Conservation (phyloP, 2,113 vertebrate genomes). For the Passerina amoena region DNA sequence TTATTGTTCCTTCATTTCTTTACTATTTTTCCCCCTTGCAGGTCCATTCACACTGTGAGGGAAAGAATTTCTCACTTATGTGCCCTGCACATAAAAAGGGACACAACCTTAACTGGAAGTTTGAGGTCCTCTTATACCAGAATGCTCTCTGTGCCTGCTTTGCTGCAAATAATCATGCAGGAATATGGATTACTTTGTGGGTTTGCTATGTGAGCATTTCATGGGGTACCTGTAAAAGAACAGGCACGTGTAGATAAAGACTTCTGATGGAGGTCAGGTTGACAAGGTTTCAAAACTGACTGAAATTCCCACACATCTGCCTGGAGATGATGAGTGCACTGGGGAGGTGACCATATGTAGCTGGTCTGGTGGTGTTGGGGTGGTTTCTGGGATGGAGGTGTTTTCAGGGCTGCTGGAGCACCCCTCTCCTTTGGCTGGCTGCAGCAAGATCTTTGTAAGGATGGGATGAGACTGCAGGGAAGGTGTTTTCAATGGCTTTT, state of each 20-base stretch:
- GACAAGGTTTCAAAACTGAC: not conserved
- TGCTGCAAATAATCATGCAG: not conserved
- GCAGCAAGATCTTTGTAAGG: not conserved
- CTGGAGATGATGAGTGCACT: accelerated
- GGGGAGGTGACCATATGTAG: not conserved
- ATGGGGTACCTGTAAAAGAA: not conserved
- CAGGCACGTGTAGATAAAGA: not conserved
- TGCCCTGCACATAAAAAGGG: not conserved
- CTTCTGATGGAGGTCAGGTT: not conserved
- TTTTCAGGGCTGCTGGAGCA: not conserved
- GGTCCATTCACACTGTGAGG: not conserved
- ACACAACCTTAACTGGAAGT: not conserved
- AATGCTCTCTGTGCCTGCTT: not conserved
- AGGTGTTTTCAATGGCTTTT: not conserved
- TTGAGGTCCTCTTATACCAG: not conserved
- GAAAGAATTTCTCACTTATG: not conserved
- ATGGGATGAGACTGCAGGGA: not conserved
- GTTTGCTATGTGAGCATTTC: not conserved
- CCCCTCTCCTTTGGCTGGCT: accelerated
- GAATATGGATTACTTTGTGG: not conserved
- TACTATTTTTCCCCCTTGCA: not conserved
- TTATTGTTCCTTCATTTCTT: not conserved
- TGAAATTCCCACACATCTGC: not conserved
- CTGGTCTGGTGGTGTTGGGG: not conserved
- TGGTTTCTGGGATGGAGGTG: not conserved